Evolutionary conservation across 2,888 invertebrate species (phyloP), one percentile per base, ranked within the genome.

Genomic region (Hypomecis punctinalis): DNA sequence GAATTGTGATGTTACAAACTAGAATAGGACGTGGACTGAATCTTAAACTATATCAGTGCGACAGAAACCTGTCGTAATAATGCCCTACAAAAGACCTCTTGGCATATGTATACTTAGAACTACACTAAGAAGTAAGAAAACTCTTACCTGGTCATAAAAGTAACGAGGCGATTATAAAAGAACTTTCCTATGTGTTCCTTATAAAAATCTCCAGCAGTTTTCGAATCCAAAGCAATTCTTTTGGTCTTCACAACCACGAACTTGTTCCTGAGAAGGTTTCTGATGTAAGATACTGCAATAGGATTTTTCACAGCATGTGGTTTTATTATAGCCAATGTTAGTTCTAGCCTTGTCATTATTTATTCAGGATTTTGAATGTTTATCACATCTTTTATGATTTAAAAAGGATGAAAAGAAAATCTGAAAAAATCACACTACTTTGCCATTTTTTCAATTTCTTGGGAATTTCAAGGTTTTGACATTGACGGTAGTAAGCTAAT

Each of bases 291-390:
- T 10, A 96, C 83, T 5, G 95, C 96, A 67, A 95, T 92, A 0
- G 97, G 97, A 82, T 97, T 96, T 80, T 96, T 96, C 1, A 97
- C 93, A 43, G 97, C 94, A 81, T 98, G 97, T 5, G 98, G 98
- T 83, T 98, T 98, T 65, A 98, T 93, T 71, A 98, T 95, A 5
- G 97, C 98, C 72, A 98, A 90, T 33, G 98, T 98, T 76, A 98
- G 88, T 89, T 98, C 93, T 76, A 95, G 81, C 79, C 85, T 91
- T 65, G 84, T 82, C 92, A 91, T 92, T 69, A 48, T 80, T 51
- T 49, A 9, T 45, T 51, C 40, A 47, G 13, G 51, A 53, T 55
- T 47, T 42, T 36, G 40, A 45, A 47, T 57, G 57, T 74, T 77
- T 78, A 63, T 72, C 56, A 74, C 71, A 80, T 80, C 66, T 58